A percentile compares a stretch with the other conserved stretches of the same genome.
phyloP scores from a whole-genome alignment of 2,888 invertebrate genomes.

The Tetragonula carbonaria region DNA sequence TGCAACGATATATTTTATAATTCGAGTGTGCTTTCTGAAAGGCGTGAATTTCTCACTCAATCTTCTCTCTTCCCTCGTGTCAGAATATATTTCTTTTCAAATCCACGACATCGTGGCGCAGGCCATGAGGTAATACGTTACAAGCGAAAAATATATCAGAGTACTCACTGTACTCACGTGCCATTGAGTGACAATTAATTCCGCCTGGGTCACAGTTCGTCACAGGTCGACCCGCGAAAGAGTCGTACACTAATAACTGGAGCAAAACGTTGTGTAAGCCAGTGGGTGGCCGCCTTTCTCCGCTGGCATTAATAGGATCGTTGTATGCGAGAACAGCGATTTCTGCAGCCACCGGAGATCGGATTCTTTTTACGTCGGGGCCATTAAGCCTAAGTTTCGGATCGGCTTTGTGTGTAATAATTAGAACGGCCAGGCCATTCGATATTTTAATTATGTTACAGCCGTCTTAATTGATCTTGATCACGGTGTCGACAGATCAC shows the following conservation, averaged over 20 bases:
- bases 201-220: slow-evolving; percentile 59
- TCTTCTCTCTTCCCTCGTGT: no score
- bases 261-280: slow-evolving; percentile 79
- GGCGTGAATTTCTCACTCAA: no score
- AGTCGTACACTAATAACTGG: slow-evolving; percentile 77
- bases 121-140: no score
- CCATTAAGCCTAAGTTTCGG: slow-evolving; percentile 22
- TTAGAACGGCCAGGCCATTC: slow-evolving; percentile 32
- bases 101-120: no score
- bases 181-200: slow-evolving; percentile 52
- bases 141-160: no score
- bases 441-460: slow-evolving; percentile 46
- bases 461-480: slow-evolving; percentile 41
- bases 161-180: no score
- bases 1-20: no score
- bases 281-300: slow-evolving; percentile 82
- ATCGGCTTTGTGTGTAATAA: slow-evolving; percentile 49
- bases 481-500: slow-evolving; percentile 25
- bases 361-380: slow-evolving; percentile 44
- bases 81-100: no score
- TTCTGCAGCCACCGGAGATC: slow-evolving; percentile 38
- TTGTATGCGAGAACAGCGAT: slow-evolving; percentile 59
- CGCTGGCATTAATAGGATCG: slow-evolving; percentile 56
- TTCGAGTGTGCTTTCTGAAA: no score
- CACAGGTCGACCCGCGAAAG: slow-evolving; percentile 63